These are phyloP conservation scores for Origma solitaria DNA, from an alignment of 2,113 vertebrate genomes.

Conservation along the genomic window DNA sequence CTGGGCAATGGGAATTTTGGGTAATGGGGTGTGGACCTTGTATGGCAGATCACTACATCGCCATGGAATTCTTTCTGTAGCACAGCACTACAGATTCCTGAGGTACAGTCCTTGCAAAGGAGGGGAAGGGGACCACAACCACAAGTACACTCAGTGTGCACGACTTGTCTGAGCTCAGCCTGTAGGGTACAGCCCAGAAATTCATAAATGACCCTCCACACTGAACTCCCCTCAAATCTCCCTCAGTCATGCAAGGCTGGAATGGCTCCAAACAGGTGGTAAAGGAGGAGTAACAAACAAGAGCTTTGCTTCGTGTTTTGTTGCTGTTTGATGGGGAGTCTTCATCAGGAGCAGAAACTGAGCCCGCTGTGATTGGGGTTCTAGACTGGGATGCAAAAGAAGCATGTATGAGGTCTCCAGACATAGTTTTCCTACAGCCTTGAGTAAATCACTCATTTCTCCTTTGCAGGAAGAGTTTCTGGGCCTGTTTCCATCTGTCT, in stretches of 20 bases:
- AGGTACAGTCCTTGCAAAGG: background rate
- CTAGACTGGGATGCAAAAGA: background rate
- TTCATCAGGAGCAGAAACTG: background rate
- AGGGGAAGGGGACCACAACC: background rate
- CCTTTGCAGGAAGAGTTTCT: background rate
- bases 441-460: background rate
- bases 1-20: background rate
- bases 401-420: background rate
- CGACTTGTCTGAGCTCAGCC: background rate
- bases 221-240: background rate
- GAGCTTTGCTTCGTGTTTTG: background rate
- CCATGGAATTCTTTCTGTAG: background rate
- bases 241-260: background rate
- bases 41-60: background rate
- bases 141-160: fast-evolving
- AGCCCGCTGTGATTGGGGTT: background rate
- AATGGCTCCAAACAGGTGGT: background rate
- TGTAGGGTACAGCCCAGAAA: background rate
- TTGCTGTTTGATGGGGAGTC: background rate
- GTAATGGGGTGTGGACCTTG: background rate
- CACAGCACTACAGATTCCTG: background rate
- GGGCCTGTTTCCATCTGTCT: background rate
- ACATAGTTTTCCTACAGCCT: background rate
- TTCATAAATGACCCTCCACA: background rate
- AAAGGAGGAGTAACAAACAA: background rate